Base-by-base conservation (phyloP, 2,113 vertebrate genomes). In the Mastomys natalensis region DNA sequence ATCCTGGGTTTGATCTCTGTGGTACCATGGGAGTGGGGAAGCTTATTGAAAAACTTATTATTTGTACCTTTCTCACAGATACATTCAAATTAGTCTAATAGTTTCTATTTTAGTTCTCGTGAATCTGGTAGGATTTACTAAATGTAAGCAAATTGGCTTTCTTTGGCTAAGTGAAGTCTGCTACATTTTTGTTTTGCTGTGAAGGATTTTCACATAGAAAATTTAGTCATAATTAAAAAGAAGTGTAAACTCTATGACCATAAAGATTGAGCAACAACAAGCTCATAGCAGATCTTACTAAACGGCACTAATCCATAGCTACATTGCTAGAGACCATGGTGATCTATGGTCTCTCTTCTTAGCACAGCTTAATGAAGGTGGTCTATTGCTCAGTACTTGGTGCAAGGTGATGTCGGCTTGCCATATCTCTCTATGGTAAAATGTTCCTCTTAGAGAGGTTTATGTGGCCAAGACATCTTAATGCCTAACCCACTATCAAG, bases 141-240 rank as follows among this genome's bases (percentile, higher is more conserved):
- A 77, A 51, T 31, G 45, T 51, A 78, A 51, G 76, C 29, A 78
- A 51, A 31, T 78, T 51, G 45, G 29, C 29, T 78, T 48, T 78
- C 62, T n/a, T 70, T 70, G 45, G 45, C 48, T 37, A 29, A 40
- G 4, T 86, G 15, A n/a, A 48, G 24, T 31, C 64, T 43, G 29
- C 43, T 11, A 86, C 31, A 55, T 58, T 81, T 81, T 53, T 37
- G 34, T 81, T 95, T 91, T 70, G 31, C 68, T 31, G 64, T 53
- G 37, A 90, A 82, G 81, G 11, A 78, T 86, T 81, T 76, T 80
- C 48, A 77, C 58, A 70, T 62, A 72, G 74, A 94, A 43, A 96
- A 55, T 24, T 58, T 87, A 19, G 19, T 87, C 72, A 55, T 48
- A 86, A 93, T 86, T 93, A 16, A 88, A 85, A 93, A 85, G 72